Percentiles rank a stretch among this genome's conserved stretches.
phyloP scores from a whole-genome alignment of 2,888 invertebrate species.

The Mythimna albipuncta region DNA sequence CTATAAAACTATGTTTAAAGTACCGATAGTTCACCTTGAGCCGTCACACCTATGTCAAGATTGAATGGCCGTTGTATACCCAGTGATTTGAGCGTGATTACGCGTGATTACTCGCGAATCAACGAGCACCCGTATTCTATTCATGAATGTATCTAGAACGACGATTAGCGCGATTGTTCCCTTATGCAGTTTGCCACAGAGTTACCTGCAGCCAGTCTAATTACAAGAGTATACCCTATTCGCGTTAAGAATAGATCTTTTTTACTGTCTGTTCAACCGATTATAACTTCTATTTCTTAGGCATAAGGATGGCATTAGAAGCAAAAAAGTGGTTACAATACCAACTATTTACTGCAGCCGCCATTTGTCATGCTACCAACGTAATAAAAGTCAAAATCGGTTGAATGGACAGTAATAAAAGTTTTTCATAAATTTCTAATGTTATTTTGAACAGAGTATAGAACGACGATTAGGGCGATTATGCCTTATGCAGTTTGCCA shows the following conservation, averaged over 20 bases:
- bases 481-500: conserved; percentile 61
- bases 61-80: conserved; percentile 21
- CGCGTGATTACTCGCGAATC: conserved; percentile 59
- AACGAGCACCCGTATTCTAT: conserved; percentile 48
- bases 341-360: too few species aligned
- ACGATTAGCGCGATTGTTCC: conserved; percentile 67
- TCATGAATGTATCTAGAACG: conserved; percentile 60
- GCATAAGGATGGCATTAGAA: too few species aligned
- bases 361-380: too few species aligned
- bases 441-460: not conserved
- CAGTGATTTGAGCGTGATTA: conserved; percentile 48
- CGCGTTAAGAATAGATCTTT: too few species aligned
- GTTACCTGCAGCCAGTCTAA: conserved; percentile 5
- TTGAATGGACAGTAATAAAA: too few species aligned
- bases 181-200: conserved; percentile 59
- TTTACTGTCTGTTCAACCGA: too few species aligned
- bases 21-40: conserved; percentile 10
- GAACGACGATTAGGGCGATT: conserved; percentile 66
- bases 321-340: too few species aligned
- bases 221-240: conserved; percentile 7
- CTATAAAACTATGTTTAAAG: not conserved
- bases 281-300: too few species aligned
- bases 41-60: conserved; percentile 22
- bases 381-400: too few species aligned
- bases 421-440: too few species aligned